Evolutionary conservation across 2,113 vertebrate genomes (phyloP), one percentile per base, ranked within the genome.

Genomic region (Tachuris rubrigastra): DNA sequence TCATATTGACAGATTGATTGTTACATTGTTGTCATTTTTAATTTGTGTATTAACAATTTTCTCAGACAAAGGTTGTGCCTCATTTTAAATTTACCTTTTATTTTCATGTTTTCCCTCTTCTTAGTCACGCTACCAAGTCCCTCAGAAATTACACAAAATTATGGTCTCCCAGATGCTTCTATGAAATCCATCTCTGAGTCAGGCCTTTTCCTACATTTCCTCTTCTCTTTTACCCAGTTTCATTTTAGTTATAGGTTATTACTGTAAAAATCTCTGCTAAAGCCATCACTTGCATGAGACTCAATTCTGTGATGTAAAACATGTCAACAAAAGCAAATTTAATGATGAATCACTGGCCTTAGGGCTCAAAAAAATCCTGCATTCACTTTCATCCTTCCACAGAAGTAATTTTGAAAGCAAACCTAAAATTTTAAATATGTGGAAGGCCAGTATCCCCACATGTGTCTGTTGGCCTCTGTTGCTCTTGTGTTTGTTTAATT

Each of bases 61-160:
- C 87, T 71, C 50, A 68, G 84, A 88, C n/a, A 81, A 75, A 74
- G 94, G 53, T 83, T 89, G 58, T 46, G 12, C 37, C 72, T 91
- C 62, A 31, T 67, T 93, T 76, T 53, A 76, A 80, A 83, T 91
- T 74, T 60, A 39, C 23, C 27, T 94, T 95, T 83, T 66, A 58
- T 14, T 72, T 89, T 53, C 5, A 2, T 49, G 25, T 47, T 86
- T 94, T 85, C 33, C 63, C 14, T 90, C 30, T 14, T 71, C 41
- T 71, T 94, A 83, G 72, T 93, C 58, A 44, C 53, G 83, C 39
- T 75, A 7, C 25, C 35, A 41, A 35, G 35, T 92, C 20, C 49
- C 66, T 86, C 8, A 50, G 74, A 90, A 93, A 90, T 95, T 68
- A 50, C 52, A 92, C 65, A 73, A 92, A 85, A 95, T 93, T 96